phyloP scores from a whole-genome alignment of 2,797 vertebrate species.

The Manis javanica region DNA sequence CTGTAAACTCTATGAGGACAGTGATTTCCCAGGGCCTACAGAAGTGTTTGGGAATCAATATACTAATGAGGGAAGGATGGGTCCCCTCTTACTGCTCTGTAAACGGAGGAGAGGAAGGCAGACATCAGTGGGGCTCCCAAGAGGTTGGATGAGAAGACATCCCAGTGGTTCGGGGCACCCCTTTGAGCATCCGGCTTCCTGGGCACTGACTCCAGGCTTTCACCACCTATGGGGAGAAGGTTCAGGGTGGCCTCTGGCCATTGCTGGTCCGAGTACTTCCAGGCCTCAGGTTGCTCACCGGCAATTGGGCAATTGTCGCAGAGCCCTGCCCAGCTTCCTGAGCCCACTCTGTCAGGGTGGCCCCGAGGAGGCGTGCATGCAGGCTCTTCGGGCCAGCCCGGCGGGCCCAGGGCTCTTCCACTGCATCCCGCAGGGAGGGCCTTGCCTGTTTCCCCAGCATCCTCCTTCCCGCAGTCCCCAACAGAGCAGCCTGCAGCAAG shows the following conservation, averaged over 20 bases:
- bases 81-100: neutral
- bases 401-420: conserved; percentile 72
- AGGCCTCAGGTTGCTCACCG: conserved; percentile 83
- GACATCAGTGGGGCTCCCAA: neutral
- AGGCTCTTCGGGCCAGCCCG: conserved; percentile 84
- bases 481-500: conserved; percentile 82
- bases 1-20: neutral
- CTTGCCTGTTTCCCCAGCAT: conserved; percentile 81
- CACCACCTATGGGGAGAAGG: conserved; percentile 86
- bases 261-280: neutral
- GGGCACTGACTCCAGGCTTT: conserved; percentile 88
- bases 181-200: neutral
- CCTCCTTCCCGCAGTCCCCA: conserved; percentile 85
- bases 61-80: neutral
- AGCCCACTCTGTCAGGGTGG: conserved; percentile 72
- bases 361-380: conserved; percentile 79
- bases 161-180: conserved; percentile 40
- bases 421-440: conserved; percentile 86
- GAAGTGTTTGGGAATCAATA: conserved; percentile 11
- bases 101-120: neutral
- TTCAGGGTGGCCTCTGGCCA: neutral
- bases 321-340: conserved; percentile 85
- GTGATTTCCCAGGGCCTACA: neutral
- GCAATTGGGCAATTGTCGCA: conserved; percentile 89
- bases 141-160: neutral